Percentiles rank a stretch among this genome's conserved stretches.
These are phyloP conservation scores for Syngnathus acus DNA, from an alignment of 2,797 vertebrate genomes.

Conservation along the genomic window DNA sequence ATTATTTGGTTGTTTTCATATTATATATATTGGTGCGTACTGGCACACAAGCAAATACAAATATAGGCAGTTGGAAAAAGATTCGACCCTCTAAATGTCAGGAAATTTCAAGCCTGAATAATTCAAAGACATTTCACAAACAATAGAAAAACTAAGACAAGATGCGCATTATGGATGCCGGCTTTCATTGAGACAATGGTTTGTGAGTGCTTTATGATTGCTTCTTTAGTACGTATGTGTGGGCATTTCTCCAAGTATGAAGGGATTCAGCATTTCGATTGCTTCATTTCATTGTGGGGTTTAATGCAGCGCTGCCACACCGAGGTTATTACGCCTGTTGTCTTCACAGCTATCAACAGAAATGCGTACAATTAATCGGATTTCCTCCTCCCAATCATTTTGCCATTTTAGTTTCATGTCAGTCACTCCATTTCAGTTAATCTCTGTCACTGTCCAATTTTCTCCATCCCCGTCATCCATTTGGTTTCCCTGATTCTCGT, in stretches of 20 bases:
- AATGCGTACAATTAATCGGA: constrained; percentile 48
- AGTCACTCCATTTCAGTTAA: constrained; percentile 50
- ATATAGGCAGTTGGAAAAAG: constrained; percentile 8
- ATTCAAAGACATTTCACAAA: constrained; percentile 66
- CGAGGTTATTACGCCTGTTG: constrained; percentile 34
- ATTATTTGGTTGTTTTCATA: constrained; percentile 39
- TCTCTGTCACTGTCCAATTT: constrained; percentile 59
- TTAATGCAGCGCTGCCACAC: constrained; percentile 21
- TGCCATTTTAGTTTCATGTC: constrained; percentile 51
- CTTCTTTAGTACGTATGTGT: background rate
- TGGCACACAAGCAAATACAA: constrained; percentile 39
- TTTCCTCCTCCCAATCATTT: constrained; percentile 38
- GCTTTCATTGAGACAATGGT: constrained; percentile 41
- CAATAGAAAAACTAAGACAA: constrained; percentile 56
- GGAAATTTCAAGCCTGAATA: constrained; percentile 61
- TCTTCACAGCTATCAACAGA: constrained; percentile 32
- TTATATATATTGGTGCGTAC: constrained; percentile 45
- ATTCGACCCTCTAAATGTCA: constrained; percentile 48
- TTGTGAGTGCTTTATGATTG: constrained; percentile 19
- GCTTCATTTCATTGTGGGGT: background rate
- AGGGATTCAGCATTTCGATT: constrained; percentile 7
- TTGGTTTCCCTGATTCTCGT: constrained; percentile 45
- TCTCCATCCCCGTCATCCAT: constrained; percentile 50
- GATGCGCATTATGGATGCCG: constrained; percentile 60
- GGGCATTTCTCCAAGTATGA: background rate